Base-by-base conservation (phyloP, 2,113 vertebrate species). In the Procavia capensis region DNA sequence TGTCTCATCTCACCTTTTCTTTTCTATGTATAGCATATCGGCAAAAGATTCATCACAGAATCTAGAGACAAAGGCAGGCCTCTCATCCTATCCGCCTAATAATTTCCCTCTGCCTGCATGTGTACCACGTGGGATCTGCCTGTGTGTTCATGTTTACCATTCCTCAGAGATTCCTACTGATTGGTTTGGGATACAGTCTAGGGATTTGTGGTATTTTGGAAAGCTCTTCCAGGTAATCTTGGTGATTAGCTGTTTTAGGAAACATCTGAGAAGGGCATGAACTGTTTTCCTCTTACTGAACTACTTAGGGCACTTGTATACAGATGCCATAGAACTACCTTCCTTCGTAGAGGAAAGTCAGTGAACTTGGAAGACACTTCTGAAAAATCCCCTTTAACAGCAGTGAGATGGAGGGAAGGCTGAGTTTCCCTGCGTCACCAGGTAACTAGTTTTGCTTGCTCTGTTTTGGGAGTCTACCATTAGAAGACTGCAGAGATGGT, bases 31-130 rank as follows among this genome's bases (percentile, higher is more conserved):
- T 2, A 80, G 14, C n/a, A 72, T 47, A 74, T 31, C 78, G 87
- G 91, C 74, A 94, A 79, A 82, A 34, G 80, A 78, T 17, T 95
- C 63, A 50, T 31, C 31, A 74, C 36, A 43, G 63, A 70, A 89
- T 78, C 13, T 41, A 50, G 16, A 94, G 57, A 91, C 22, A 88
- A 68, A 88, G 39, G 22, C 10, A 85, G n/a, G 25, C 61, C 13
- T 87, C 72, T 81, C 6, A 16, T 74, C 82, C 75, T 9, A 70
- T 80, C 76, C 59, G 78, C 70, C 41, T 61, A 86, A 93, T 36
- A 85, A 27, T 59, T 85, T 84, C 5, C 64, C 36, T 31, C 59
- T 85, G 41, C 43, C 7, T 36, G 39, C 29, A 36, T 54, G 13
- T 81, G 8, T 6, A 29, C 43, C 2, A 9, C 20, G 3, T 22